Conservation (phyloP, 1,140 invertebrate species). For the Oncopodura yosiiana region DNA sequence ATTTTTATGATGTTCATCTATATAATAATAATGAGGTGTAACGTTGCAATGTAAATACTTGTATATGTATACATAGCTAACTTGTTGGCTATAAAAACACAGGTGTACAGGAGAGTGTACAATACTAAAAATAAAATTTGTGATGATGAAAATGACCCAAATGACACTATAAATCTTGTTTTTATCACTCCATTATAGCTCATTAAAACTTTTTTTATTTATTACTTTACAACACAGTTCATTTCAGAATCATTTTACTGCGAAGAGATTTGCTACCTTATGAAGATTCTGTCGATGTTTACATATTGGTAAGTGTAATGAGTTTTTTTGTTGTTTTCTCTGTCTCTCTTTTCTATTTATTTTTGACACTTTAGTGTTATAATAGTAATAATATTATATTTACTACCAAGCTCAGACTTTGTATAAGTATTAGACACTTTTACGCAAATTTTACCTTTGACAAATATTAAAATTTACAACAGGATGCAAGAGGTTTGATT, state of each 20-base stretch:
- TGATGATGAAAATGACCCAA: no score
- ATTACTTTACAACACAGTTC: conserved; percentile 45
- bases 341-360: not conserved
- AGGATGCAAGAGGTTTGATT: conserved; percentile 45
- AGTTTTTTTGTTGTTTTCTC: not conserved
- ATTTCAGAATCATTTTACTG: conserved; percentile 43
- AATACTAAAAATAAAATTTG: no score
- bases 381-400: no score
- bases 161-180: not conserved
- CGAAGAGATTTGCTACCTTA: conserved; percentile 44
- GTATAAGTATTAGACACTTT: not conserved
- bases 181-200: not conserved
- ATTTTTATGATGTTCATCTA: no score
- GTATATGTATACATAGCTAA: no score
- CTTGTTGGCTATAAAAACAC: no score
- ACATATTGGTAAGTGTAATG: conserved; percentile 40
- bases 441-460: conserved; percentile 4
- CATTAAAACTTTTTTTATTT: not conserved
- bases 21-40: no score
- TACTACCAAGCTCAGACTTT: no score
- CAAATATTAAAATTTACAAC: conserved; percentile 18
- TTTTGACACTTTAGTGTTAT: not conserved
- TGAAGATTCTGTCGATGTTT: conserved; percentile 44
- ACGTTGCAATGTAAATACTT: no score
- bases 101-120: no score